Evolutionary conservation across 2,888 invertebrate genomes (phyloP), one percentile per base, ranked within the genome.

Genomic region (Coremacera marginata): DNA sequence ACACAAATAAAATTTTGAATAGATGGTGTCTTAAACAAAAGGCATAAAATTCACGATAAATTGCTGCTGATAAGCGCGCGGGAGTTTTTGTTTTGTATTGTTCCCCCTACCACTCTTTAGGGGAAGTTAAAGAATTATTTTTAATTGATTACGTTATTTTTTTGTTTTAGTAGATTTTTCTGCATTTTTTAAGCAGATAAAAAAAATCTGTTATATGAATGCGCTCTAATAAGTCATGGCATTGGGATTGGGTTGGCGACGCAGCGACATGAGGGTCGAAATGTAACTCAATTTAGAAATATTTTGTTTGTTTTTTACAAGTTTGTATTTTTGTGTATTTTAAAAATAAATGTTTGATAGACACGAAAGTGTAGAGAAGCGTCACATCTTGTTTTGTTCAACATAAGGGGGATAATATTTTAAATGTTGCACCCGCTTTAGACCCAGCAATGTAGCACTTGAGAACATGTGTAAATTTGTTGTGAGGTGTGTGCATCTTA

Each of bases 51-150:
- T 65, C 25, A 34, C 65, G 65, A 67, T 67, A 67, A 55, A 65
- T 74, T 55, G 74, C 65, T 74, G 65, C 65, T 74, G 65, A 67
- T 71, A 68, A 68, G 68, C 68, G 44, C 55, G 60, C 27, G 60
- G 25, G 22, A n/a, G 22, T 22, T 60, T 60, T 57, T 57, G 8
- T 19, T 19, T 19, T 60, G 0, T 60, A 27, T 27, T 16, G 22
- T 57, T 25, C 27, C 27, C 57, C 25, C 27, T 11, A 22, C 25
- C 60, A 9, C 60, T 27, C 14, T 44, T 44, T 44, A 44, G 44
- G 44, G 44, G 11, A 44, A 44, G 44, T 44, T 27, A 16, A 25
- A 22, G 9, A 22, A 22, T 60, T 19, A 5, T 27, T 27, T 60
- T 60, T 60, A 60, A 60, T 60, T 60, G 60, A 60, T 60, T 60